Conservation (phyloP, 2,888 invertebrate genomes). For the Tachystola acroxantha region DNA sequence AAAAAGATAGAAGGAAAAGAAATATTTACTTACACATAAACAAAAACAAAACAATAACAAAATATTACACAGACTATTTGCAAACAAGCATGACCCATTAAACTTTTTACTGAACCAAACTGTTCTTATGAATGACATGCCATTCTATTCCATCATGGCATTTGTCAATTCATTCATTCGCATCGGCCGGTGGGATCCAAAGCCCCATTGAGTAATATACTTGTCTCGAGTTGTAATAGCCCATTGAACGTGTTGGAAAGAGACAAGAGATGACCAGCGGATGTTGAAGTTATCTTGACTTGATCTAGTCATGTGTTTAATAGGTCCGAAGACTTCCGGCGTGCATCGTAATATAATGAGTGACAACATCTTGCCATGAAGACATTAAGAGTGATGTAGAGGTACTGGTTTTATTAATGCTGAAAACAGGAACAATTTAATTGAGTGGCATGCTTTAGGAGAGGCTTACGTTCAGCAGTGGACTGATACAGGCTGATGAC, state of each 20-base stretch:
- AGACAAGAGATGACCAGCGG: conserved; percentile 4
- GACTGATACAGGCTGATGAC: no score
- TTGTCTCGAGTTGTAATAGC: conserved; percentile 4
- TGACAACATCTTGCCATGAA: no score
- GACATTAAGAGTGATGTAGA: neutral
- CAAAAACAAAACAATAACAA: no score
- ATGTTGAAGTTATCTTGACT: conserved; percentile 1
- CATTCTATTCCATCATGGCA: conserved; percentile 21
- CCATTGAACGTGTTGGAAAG: conserved; percentile 10
- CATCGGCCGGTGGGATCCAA: conserved; percentile 33
- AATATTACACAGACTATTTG: no score
- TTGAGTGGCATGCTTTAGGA: no score
- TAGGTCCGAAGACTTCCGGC: conserved; percentile 4
- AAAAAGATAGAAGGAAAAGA: no score
- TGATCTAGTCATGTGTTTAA: conserved; percentile 5
- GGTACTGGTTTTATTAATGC: no score
- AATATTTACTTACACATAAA: no score
- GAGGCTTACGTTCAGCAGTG: no score
- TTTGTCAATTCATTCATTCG: conserved; percentile 9
- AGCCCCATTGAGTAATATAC: conserved; percentile 30
- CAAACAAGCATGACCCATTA: conserved; percentile 11
- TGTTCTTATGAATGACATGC: conserved; percentile 30
- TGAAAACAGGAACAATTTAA: no score
- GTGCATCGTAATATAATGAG: conserved; percentile 1
- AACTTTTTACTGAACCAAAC: conserved; percentile 3